Evolutionary conservation across 2,888 invertebrate species (phyloP), one percentile per base, ranked within the genome.

Genomic region (Chloroclysta siterata): DNA sequence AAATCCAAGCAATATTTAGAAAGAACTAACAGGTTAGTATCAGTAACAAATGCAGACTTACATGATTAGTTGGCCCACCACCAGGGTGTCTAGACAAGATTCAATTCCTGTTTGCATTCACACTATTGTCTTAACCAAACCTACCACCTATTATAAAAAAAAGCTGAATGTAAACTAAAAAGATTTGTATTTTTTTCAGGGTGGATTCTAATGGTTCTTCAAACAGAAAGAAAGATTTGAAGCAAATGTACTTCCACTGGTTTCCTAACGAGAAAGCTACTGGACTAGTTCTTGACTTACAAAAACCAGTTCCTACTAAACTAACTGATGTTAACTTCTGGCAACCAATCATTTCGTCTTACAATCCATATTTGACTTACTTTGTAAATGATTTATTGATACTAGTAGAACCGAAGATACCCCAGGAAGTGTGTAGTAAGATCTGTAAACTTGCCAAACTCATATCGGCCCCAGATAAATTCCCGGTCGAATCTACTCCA

Each of bases 341-440:
- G 29, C 82, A 84, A 70, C 88, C 89, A 58, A 85, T 91, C 11
- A 85, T 93, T 68, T 80, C 87, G 52, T 74, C 79, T 46, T 90
- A 88, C 68, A 92, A 93, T 78, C 82, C 84, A 17, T 89, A 87
- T 69, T 75, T 92, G 4, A 80, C 77, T 42, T 84, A 83, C 69
- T 93, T 89, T 70, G 77, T 90, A 13, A 78, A 72, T 58, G 83
- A 89, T 69, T 74, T 93, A 15, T 71, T 93, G 13, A 66, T 74
- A 44, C 72, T 93, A 64, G 71, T 89, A 11, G 79, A 85, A 46
- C 91, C 91, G 44, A 65, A 72, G 58, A 71, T 93, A 65, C 85
- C 90, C 15, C 70, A 68, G 51, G 14, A 46, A 22, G 80, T 83
- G 36, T 70, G 70, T 60, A 75, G 75, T 14, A 85, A 81, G 73